phyloP scores from a whole-genome alignment of 2,113 vertebrate species.

The Oriolus oriolus region DNA sequence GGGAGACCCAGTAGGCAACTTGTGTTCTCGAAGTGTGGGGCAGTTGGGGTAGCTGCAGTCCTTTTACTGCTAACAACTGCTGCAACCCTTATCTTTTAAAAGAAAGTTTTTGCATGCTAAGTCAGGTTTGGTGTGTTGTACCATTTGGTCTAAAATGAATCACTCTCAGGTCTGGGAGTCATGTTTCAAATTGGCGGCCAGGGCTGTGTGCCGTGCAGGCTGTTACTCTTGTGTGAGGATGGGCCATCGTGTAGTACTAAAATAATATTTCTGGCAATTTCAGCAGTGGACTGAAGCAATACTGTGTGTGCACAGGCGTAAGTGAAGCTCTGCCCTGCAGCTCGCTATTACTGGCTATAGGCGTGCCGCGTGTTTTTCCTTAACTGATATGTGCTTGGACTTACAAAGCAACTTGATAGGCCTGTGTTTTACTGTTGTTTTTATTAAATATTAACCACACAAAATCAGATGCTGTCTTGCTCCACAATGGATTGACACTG shows the following conservation, averaged over 20 bases:
- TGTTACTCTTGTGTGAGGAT: neutral
- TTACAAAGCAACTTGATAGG: neutral
- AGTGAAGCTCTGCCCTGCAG: neutral
- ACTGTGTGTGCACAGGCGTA: neutral
- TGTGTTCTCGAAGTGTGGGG: neutral
- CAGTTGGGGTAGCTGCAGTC: neutral
- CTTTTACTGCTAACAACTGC: neutral
- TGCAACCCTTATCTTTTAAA: neutral
- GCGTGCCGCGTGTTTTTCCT: neutral
- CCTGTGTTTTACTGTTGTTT: neutral
- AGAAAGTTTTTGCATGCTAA: neutral
- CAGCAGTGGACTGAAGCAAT: neutral
- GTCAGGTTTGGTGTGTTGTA: slow-evolving; percentile 9
- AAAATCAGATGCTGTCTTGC: neutral
- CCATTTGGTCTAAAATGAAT: slow-evolving; percentile 40
- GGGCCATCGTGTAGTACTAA: neutral
- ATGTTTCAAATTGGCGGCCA: slow-evolving; percentile 51
- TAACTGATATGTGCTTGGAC: neutral
- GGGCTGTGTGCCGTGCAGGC: neutral
- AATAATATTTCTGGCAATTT: neutral
- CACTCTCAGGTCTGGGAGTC: slow-evolving; percentile 17
- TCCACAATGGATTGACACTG: neutral
- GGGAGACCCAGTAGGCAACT: neutral
- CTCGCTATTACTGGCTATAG: neutral
- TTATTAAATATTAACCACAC: neutral